Evolutionary conservation across 2,113 vertebrate genomes (phyloP).

Genomic region (Tachysurus fulvidraco): DNA sequence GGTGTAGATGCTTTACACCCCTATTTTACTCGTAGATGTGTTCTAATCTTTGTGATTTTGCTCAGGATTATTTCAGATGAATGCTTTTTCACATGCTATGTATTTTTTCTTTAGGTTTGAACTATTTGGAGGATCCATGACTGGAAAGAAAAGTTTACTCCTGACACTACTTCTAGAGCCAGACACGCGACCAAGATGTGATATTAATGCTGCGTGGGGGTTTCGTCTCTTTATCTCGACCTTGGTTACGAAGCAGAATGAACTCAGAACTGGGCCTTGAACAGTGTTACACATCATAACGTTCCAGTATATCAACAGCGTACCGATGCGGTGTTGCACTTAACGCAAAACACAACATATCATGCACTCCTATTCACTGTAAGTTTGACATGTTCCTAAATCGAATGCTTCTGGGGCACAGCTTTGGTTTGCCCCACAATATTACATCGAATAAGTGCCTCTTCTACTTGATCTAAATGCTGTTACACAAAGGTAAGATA

Average conservation of each 20-base stretch:
- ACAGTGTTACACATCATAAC: slow-evolving; percentile 43
- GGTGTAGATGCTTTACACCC: background rate
- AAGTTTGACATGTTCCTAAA: background rate
- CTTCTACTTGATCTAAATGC: slow-evolving; percentile 34
- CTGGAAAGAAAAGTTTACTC: slow-evolving; percentile 59
- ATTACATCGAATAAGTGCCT: slow-evolving; percentile 43
- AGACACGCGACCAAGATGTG: slow-evolving; percentile 19
- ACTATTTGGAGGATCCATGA: slow-evolving; percentile 31
- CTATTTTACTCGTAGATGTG: background rate
- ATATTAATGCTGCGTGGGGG: background rate
- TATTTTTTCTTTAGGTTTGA: slow-evolving; percentile 48
- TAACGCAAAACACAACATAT: slow-evolving; percentile 20
- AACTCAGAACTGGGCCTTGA: slow-evolving; percentile 35
- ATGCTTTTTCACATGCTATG: background rate
- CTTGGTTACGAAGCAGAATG: slow-evolving; percentile 22
- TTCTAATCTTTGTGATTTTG: background rate
- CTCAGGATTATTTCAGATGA: background rate
- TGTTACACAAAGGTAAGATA: slow-evolving; percentile 23
- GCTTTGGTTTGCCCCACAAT: slow-evolving; percentile 26
- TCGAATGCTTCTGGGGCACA: slow-evolving; percentile 5
- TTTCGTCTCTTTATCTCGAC: background rate
- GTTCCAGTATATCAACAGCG: slow-evolving; percentile 39
- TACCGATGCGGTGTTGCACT: slow-evolving; percentile 42
- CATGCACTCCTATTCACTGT: slow-evolving; percentile 32
- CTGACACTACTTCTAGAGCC: slow-evolving; percentile 40